A percentile compares a stretch with the other conserved stretches of the same genome.
Conservation (phyloP, 1,140 invertebrate genomes). For the Hycleus cichorii region DNA sequence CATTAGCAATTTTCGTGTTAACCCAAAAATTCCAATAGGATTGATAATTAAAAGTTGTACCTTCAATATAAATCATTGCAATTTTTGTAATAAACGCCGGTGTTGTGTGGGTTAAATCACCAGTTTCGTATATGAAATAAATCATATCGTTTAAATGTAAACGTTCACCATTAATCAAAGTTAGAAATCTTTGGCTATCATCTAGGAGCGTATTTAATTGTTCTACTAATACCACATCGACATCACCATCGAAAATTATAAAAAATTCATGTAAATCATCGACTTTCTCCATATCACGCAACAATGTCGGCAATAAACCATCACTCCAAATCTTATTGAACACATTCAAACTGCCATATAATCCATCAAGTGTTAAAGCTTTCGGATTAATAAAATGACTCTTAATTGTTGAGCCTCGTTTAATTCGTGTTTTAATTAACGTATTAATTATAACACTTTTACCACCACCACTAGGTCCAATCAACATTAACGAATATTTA, state of each 20-base stretch:
- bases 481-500: conserved; percentile 82
- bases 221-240: conserved; percentile 90
- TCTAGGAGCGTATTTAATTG: conserved; percentile 97
- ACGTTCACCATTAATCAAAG: conserved; percentile 82
- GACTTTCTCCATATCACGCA: conserved; percentile 79
- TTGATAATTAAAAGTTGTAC: conserved; percentile 74
- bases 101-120: conserved; percentile 81
- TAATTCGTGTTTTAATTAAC: conserved; percentile 69
- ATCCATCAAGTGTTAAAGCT: conserved; percentile 77
- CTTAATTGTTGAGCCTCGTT: conserved; percentile 64
- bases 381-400: conserved; percentile 77
- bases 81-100: conserved; percentile 85
- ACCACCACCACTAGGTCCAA: conserved; percentile 85
- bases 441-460: conserved; percentile 81
- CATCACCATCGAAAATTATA: conserved; percentile 90
- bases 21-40: conserved; percentile 82
- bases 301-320: conserved; percentile 82
- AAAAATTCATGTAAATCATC: conserved; percentile 59
- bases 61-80: conserved; percentile 88
- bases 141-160: conserved; percentile 71
- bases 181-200: conserved; percentile 76
- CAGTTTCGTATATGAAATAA: conserved; percentile 86
- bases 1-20: conserved; percentile 36
- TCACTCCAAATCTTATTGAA: conserved; percentile 86
- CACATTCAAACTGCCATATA: conserved; percentile 84